Evolutionary conservation across 2,888 invertebrate genomes (phyloP), one percentile per base, ranked within the genome.

Genomic region (Drosophila bunnanda): DNA sequence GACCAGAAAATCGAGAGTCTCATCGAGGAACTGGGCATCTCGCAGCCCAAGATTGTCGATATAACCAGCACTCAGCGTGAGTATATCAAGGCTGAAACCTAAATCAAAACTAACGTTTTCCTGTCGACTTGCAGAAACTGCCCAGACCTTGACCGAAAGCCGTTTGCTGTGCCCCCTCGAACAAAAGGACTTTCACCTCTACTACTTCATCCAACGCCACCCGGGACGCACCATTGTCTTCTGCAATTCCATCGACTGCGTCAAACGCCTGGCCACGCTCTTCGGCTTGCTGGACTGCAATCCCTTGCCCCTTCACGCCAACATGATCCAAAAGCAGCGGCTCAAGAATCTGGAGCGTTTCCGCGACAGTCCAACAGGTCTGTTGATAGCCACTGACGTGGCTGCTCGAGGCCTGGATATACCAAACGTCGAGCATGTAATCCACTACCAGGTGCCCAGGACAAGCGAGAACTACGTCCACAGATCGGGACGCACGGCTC

Each of bases 341-440:
- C 93, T 99, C 39, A 98, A 97, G 91, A 99, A 98, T 93, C 93
- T 99, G 6, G 99, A 99, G 91, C 95, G 96, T 76, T 97, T 97
- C 92, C 94, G 96, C 39, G 95, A 95, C 64, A 94, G 95, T 80
- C 94, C 95, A 0, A 94, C 94, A 76, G 96, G 96, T 0, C 91
- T 99, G 9, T 92, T 99, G 38, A 94, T 99, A 68, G 96, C 99
- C 4, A 99, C 98, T 0, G 99, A 99, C 93, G 99, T 99, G 7
- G 99, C 99, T 0, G 98, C 99, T 0, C 94, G 99, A 65, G 99
- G 99, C 0, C 93, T 99, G 48, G 99, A 99, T 93, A 98, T 99
- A 82, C 97, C 98, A 0, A 94, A 95, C 81, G 96, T 99, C 3
- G 95, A 98, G 79, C 98, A 99, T 93, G 99, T 99, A 2, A 94